phyloP scores from a whole-genome alignment of 1,140 invertebrate species.

The Euwallacea fornicatus region DNA sequence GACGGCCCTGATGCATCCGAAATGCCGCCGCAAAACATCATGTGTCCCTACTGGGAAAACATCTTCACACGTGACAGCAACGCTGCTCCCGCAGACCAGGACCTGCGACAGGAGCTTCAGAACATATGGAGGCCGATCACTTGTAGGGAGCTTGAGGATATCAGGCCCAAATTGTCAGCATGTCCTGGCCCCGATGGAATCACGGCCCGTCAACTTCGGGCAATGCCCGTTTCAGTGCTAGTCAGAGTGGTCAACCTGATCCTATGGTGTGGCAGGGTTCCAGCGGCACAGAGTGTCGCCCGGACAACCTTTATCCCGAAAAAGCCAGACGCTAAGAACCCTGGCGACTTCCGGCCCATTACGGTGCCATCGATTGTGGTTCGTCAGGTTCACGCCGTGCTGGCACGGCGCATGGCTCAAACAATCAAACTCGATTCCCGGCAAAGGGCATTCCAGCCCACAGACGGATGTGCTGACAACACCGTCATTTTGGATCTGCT shows the following conservation, averaged over 20 bases:
- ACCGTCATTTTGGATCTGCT: not conserved
- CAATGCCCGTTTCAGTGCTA: no score
- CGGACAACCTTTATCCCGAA: slow-evolving; percentile 14
- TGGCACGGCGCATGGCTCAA: not conserved
- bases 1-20: no score
- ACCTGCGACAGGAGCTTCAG: no score
- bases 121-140: no score
- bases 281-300: not conserved
- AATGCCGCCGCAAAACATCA: no score
- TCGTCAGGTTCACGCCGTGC: not conserved
- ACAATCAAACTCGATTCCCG: not conserved
- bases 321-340: not conserved
- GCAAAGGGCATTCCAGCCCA: not conserved
- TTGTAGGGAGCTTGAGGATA: no score
- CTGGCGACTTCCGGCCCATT: slow-evolving; percentile 14
- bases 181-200: no score
- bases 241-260: slow-evolving; percentile 2
- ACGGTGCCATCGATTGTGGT: slow-evolving; percentile 1
- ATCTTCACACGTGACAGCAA: no score
- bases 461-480: not conserved
- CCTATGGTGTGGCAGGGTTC: not conserved
- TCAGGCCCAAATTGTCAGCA: no score
- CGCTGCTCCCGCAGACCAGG: no score
- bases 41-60: no score
- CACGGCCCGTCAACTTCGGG: no score